Percentiles rank a stretch among this genome's conserved stretches.
Conservation (phyloP, 1,140 invertebrate species). For the Frieseomelitta varia region DNA sequence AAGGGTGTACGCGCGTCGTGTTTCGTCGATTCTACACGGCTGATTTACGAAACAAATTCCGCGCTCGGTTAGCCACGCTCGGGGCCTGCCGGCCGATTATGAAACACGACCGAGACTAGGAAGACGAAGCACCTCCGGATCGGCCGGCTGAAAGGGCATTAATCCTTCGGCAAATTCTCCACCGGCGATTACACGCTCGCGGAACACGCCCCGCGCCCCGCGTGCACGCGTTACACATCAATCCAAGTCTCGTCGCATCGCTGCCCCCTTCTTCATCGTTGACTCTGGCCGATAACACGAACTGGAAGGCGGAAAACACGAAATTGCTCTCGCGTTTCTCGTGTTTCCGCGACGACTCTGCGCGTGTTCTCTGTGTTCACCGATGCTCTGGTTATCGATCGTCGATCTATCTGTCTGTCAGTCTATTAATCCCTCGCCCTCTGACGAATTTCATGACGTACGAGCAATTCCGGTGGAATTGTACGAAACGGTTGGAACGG, state of each 20-base stretch:
- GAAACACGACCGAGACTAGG: conserved; percentile 34
- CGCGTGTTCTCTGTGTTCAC: background rate
- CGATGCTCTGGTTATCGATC: background rate
- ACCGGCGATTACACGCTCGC: conserved; percentile 32
- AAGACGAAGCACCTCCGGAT: conserved; percentile 37
- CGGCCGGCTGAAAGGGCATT: conserved; percentile 41
- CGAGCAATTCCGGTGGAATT: background rate
- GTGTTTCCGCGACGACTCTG: background rate
- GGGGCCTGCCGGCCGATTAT: conserved; percentile 24
- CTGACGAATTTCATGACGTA: background rate
- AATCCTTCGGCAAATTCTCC: conserved; percentile 41
- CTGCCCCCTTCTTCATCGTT: background rate
- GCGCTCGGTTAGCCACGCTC: background rate
- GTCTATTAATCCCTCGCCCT: background rate
- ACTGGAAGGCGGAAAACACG: background rate
- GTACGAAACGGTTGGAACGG: no score
- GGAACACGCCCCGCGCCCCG: conserved; percentile 30
- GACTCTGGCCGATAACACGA: background rate
- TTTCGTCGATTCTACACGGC: conserved; percentile 8
- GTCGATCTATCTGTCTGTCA: background rate
- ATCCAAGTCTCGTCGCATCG: conserved; percentile 26
- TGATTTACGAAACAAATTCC: conserved; percentile 38
- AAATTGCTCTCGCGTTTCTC: background rate
- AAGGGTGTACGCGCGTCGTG: background rate
- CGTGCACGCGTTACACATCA: conserved; percentile 34